Conservation (phyloP, 2,113 vertebrate species). For the Nycticryphes semicollaris region DNA sequence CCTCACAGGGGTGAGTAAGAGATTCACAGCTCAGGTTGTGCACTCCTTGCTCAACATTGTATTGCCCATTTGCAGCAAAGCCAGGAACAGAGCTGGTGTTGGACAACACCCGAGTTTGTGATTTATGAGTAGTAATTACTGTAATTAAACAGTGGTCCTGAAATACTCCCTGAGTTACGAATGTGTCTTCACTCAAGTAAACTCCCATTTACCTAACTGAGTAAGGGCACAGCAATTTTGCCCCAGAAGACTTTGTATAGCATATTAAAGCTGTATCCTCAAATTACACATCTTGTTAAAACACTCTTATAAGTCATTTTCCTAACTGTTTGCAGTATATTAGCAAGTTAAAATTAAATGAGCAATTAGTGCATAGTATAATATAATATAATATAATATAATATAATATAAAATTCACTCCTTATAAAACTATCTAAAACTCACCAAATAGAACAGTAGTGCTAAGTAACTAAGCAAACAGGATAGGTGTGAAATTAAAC, state of each 20-base stretch:
- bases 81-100: not conserved
- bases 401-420: not conserved
- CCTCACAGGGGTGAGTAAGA: not conserved
- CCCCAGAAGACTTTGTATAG: not conserved
- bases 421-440: not conserved
- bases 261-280: not conserved
- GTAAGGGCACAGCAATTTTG: not conserved
- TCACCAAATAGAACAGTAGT: not conserved
- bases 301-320: not conserved
- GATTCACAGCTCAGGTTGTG: not conserved
- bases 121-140: not conserved
- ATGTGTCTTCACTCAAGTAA: not conserved
- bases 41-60: not conserved
- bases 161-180: not conserved
- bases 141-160: slow-evolving; percentile 12
- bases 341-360: slow-evolving; percentile 34
- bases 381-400: not conserved
- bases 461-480: slow-evolving; percentile 32
- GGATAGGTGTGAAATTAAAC: slow-evolving; percentile 62
- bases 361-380: not conserved
- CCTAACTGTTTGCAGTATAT: slow-evolving; percentile 5
- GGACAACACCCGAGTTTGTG: not conserved
- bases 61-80: not conserved
- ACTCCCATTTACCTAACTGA: not conserved
- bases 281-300: slow-evolving; percentile 20